phyloP scores from a whole-genome alignment of 2,113 vertebrate species.

The Psittacara wagleri region DNA sequence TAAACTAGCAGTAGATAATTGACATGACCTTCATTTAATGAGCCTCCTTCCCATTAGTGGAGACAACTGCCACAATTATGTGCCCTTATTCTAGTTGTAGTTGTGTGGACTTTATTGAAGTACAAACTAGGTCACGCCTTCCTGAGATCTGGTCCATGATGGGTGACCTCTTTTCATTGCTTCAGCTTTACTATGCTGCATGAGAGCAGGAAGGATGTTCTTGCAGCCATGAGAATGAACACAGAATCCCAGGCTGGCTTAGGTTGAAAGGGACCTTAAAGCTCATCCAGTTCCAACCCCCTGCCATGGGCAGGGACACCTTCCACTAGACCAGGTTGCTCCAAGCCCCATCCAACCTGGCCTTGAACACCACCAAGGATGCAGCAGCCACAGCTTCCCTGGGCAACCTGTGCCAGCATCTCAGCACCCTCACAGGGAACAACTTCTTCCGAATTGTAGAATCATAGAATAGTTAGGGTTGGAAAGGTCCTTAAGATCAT shows the following conservation, averaged over 20 bases:
- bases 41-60: conserved; percentile 3
- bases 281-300: neutral
- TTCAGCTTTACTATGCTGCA: neutral
- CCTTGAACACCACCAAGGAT: neutral
- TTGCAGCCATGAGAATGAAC: neutral
- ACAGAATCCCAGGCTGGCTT: neutral
- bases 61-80: neutral
- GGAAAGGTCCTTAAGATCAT: neutral
- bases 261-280: neutral
- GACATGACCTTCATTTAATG: conserved; percentile 32
- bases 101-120: neutral
- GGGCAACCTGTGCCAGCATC: neutral
- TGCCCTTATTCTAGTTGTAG: neutral
- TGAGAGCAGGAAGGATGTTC: neutral
- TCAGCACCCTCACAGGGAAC: neutral
- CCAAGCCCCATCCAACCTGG: neutral
- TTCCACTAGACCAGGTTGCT: neutral
- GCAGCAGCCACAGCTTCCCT: neutral
- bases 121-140: neutral
- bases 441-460: neutral
- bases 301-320: neutral
- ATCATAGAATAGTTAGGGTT: neutral
- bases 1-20: conserved; percentile 53
- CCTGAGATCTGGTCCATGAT: neutral
- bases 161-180: neutral